Evolutionary conservation across 37 sponge, comb jelly and placozoan genomes (phyloP).

Genomic region (Bolinopsis microptera): DNA sequence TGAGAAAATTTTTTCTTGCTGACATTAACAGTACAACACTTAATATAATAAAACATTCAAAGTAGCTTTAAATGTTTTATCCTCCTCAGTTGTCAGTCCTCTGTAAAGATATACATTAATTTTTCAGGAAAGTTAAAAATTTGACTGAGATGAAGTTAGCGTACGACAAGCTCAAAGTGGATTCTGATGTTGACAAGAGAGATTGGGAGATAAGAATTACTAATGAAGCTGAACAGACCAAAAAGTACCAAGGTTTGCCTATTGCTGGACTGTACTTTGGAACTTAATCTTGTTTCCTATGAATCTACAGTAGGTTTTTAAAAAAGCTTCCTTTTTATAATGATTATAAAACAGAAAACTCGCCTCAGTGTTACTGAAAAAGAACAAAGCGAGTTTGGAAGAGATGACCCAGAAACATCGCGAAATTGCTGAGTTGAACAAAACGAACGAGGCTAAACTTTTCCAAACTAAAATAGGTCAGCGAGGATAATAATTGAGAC

Average conservation of each 20-base stretch:
- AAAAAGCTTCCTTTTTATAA: too few relatives aligned
- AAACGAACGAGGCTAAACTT: conserved; percentile 47
- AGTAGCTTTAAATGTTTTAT: too few relatives aligned
- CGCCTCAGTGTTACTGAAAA: conserved; percentile 3
- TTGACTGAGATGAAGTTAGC: neutral
- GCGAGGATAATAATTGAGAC: too few relatives aligned
- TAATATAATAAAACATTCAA: too few relatives aligned
- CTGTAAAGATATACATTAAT: too few relatives aligned
- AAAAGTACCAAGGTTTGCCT: conserved; percentile 40
- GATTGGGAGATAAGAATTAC: neutral
- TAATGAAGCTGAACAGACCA: conserved; percentile 43
- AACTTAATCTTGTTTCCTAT: neutral
- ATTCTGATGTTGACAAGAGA: conserved; percentile 45
- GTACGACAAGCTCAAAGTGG: conserved; percentile 14
- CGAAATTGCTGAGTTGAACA: conserved; percentile 50
- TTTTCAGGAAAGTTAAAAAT: conserved; percentile 28
- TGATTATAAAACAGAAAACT: neutral
- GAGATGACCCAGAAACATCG: conserved; percentile 27
- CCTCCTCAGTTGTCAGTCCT: too few relatives aligned
- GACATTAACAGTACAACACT: too few relatives aligned
- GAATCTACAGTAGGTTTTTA: too few relatives aligned
- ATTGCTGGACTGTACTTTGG: neutral
- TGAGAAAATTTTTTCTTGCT: too few relatives aligned
- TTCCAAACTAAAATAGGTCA: conserved; percentile 54
- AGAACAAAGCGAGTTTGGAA: neutral